Evolutionary conservation across 2,113 vertebrate genomes (phyloP).

Genomic region (Corythaeola cristata): DNA sequence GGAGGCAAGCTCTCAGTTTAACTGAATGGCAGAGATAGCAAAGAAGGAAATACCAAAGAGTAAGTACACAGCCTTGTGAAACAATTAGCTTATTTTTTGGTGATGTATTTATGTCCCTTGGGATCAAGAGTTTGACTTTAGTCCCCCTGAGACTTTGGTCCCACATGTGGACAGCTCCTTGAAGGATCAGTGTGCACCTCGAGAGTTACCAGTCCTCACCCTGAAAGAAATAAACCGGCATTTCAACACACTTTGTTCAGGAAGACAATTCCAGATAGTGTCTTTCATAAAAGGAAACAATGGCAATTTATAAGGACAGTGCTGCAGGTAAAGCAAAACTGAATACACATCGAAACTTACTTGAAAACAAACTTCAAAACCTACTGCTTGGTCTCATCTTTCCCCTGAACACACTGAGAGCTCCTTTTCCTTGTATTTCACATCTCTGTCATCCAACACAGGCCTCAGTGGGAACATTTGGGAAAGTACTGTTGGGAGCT

Average conservation of each 20-base stretch:
- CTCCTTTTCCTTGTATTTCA: neutral
- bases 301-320: constrained; percentile 4
- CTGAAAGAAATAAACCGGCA: neutral
- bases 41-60: neutral
- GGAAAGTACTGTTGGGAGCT: neutral
- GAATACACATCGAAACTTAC: neutral
- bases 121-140: neutral
- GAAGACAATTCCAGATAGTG: neutral
- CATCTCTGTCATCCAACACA: neutral
- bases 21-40: neutral
- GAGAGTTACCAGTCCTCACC: neutral
- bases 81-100: neutral
- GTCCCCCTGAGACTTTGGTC: neutral
- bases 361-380: neutral
- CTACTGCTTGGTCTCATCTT: neutral
- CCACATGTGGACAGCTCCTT: neutral
- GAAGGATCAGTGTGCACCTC: neutral
- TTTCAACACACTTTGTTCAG: neutral
- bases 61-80: neutral
- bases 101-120: neutral
- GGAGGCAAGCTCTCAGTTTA: neutral
- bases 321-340: neutral
- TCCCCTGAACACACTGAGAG: neutral
- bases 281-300: neutral
- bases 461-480: neutral